Evolutionary conservation across 2,113 vertebrate genomes (phyloP).

Genomic region (human): DNA sequence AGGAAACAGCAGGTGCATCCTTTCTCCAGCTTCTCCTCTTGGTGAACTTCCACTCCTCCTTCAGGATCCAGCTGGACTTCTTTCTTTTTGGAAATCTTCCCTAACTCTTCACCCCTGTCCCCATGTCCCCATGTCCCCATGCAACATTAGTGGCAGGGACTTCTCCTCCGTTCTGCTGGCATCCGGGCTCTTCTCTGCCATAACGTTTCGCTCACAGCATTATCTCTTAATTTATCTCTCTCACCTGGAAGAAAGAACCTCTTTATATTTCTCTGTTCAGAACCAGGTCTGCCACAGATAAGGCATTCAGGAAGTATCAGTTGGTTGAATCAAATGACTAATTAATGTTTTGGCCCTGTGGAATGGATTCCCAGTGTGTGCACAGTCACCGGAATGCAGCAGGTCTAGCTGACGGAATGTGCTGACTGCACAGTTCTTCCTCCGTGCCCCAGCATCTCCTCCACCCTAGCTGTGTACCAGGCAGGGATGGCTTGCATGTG

Average conservation of each 20-base stretch:
- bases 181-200: not conserved
- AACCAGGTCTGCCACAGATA: not conserved
- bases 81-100: not conserved
- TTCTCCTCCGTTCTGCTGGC: too few species aligned
- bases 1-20: too few species aligned
- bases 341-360: not conserved
- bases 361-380: not conserved
- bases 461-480: not conserved
- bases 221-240: not conserved
- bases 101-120: not conserved
- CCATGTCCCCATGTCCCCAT: not conserved
- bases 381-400: rapidly evolving
- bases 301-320: not conserved
- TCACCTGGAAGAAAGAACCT: not conserved
- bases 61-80: not conserved
- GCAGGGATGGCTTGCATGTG: rapidly evolving
- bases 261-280: not conserved
- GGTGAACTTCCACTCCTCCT: not conserved
- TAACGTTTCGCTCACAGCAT: rapidly evolving
- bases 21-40: not conserved
- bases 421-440: not conserved
- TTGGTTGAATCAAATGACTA: rapidly evolving
- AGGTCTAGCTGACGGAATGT: not conserved
- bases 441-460: not conserved
- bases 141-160: too few species aligned